Evolutionary conservation across 37 sponge, comb jelly and placozoan genomes (phyloP).

Genomic region (Crambe crambe): DNA sequence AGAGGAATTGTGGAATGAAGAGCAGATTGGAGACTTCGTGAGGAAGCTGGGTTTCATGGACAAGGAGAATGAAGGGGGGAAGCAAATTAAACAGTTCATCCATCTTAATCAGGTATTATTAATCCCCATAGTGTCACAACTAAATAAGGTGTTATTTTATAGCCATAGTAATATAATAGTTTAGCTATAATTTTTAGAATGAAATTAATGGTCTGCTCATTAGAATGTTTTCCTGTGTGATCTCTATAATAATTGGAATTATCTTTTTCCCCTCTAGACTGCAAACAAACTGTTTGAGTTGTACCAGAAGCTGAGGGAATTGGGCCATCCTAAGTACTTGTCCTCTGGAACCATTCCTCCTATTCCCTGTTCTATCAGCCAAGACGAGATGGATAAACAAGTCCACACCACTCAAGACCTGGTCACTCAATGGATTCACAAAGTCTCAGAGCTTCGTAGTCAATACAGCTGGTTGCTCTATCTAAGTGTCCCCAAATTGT

Average conservation of each 20-base stretch:
- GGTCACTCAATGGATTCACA: slow-evolving; percentile 50
- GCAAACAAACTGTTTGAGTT: slow-evolving; percentile 63
- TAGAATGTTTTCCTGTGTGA: too few relatives aligned
- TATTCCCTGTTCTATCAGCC: slow-evolving; percentile 22
- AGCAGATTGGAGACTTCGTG: too few relatives aligned
- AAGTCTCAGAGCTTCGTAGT: slow-evolving; percentile 39
- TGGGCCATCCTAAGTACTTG: slow-evolving; percentile 69
- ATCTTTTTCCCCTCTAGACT: slow-evolving; percentile 16
- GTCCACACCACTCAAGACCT: slow-evolving; percentile 28
- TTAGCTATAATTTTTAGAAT: too few relatives aligned
- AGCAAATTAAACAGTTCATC: slow-evolving; percentile 48
- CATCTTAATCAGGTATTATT: slow-evolving; percentile 42
- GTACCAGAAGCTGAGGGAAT: slow-evolving; percentile 42
- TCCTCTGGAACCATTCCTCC: neutral
- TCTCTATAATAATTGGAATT: too few relatives aligned
- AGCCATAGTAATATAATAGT: too few relatives aligned
- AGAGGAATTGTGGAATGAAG: slow-evolving; percentile 45
- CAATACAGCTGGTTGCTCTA: slow-evolving; percentile 61
- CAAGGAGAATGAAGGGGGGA: slow-evolving; percentile 57
- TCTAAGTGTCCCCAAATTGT: slow-evolving; percentile 64
- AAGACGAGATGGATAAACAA: slow-evolving; percentile 11
- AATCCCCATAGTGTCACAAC: too few relatives aligned
- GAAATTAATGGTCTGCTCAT: too few relatives aligned
- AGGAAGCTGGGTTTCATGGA: slow-evolving; percentile 87
- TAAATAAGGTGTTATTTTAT: too few relatives aligned